Conservation (phyloP, 2,797 vertebrate species). For the Molossus molossus region DNA sequence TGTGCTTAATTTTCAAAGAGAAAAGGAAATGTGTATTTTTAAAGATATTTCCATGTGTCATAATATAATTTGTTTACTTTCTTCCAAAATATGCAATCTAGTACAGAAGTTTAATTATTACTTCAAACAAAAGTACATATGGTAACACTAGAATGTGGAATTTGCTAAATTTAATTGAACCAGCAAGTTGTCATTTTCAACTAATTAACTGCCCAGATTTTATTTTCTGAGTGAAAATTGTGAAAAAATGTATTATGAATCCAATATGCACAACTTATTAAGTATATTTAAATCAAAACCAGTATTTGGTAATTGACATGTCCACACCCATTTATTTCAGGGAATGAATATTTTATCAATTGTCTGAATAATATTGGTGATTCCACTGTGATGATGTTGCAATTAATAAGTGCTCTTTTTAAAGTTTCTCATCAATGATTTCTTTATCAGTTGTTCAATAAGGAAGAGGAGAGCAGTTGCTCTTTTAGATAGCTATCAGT, state of each 20-base stretch:
- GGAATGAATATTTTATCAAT: slow-evolving; percentile 47
- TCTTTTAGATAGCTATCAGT: neutral
- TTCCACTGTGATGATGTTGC: neutral
- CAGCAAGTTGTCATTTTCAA: slow-evolving; percentile 78
- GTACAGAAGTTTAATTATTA: slow-evolving; percentile 75
- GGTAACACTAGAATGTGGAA: slow-evolving; percentile 75
- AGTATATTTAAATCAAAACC: slow-evolving; percentile 63
- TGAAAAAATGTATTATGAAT: slow-evolving; percentile 55
- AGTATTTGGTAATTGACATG: slow-evolving; percentile 26
- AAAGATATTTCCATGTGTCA: slow-evolving; percentile 61
- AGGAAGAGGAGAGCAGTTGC: neutral
- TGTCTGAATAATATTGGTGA: neutral
- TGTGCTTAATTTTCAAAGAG: slow-evolving; percentile 68
- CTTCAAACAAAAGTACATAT: slow-evolving; percentile 76
- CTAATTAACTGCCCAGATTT: slow-evolving; percentile 70
- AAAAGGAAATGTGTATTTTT: slow-evolving; percentile 72
- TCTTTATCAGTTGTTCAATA: slow-evolving; percentile 17
- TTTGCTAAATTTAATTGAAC: slow-evolving; percentile 78
- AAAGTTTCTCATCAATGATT: slow-evolving; percentile 51
- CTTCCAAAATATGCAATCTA: slow-evolving; percentile 69
- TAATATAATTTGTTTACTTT: slow-evolving; percentile 78
- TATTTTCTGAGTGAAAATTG: slow-evolving; percentile 62
- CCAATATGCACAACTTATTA: slow-evolving; percentile 10
- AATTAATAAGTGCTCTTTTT: slow-evolving; percentile 61
- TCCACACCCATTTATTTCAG: neutral